Conservation (phyloP, 2,113 vertebrate genomes). For the Bos taurus region ARS-UCD2.0 NC_037337.1:74604501-74605000, state of each 20-base stretch:
- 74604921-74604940: background rate
- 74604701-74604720: background rate
- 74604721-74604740: background rate
- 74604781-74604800: background rate
- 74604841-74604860: background rate
- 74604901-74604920: background rate
- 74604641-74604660: background rate
- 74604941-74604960: background rate
- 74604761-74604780: background rate
- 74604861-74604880: background rate
- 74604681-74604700: background rate
- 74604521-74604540: background rate
- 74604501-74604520: background rate
- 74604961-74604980: background rate
- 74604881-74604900: background rate
- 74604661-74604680: background rate
- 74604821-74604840: background rate
- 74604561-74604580: background rate
- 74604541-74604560: background rate
- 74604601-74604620: background rate
- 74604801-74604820: background rate
- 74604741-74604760: background rate
- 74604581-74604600: background rate
- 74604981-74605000: background rate
- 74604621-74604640: background rate